phyloP scores from a whole-genome alignment of 1,140 invertebrate species.

The Drosophila kepulauana region DNA sequence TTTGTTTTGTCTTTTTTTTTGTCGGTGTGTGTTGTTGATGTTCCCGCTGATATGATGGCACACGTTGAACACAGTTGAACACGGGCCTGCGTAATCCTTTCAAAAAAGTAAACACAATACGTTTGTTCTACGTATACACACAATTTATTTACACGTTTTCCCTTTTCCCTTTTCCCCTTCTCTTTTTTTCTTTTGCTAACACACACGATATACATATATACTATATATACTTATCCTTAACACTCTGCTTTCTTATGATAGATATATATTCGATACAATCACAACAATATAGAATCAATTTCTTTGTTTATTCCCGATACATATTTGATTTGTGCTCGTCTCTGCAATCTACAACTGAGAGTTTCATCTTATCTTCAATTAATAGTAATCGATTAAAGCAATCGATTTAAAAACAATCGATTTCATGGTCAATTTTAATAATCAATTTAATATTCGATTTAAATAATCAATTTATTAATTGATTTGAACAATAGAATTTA shows the following conservation, averaged over 20 bases:
- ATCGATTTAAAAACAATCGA: too few relatives aligned
- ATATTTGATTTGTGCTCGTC: neutral
- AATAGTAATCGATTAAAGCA: too few relatives aligned
- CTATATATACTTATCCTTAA: neutral
- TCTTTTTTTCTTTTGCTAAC: neutral
- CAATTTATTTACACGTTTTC: constrained; percentile 32
- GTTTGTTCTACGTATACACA: constrained; percentile 44
- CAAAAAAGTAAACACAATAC: constrained; percentile 78
- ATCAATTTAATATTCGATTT: too few relatives aligned
- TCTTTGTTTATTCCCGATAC: constrained; percentile 9
- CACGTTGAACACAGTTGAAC: constrained; percentile 70
- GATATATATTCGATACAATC: neutral
- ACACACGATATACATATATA: neutral
- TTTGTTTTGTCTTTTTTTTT: constrained; percentile 7
- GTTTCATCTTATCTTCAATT: neutral
- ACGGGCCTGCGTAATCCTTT: constrained; percentile 82
- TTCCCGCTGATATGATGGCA: constrained; percentile 49
- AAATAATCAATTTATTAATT: too few relatives aligned
- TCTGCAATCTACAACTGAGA: neutral
- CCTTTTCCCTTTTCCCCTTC: neutral
- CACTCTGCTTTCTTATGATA: constrained; percentile 10
- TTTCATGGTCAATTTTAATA: too few relatives aligned
- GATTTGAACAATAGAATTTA: too few relatives aligned
- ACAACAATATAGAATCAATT: constrained; percentile 6
- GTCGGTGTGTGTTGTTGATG: constrained; percentile 43